phyloP scores from a whole-genome alignment of 2,113 vertebrate genomes.

The Dinomys branickii region DNA sequence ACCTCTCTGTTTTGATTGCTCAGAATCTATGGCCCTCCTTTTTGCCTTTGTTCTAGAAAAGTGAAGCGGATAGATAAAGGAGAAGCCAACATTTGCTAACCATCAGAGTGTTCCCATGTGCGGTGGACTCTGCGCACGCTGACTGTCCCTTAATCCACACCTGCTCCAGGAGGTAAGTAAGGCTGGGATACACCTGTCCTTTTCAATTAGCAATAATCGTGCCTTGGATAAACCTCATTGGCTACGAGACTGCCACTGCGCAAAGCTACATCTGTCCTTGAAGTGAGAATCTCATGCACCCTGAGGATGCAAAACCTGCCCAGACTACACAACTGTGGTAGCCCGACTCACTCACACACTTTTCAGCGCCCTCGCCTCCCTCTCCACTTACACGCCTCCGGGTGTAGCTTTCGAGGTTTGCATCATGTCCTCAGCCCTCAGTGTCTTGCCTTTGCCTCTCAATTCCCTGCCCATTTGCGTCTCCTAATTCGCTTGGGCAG shows the following conservation, averaged over 20 bases:
- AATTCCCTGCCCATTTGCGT: neutral
- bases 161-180: neutral
- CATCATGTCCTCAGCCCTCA: neutral
- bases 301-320: neutral
- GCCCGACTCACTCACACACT: neutral
- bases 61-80: neutral
- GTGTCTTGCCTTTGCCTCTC: neutral
- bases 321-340: neutral
- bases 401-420: neutral
- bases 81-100: neutral
- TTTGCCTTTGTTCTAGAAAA: constrained; percentile 49
- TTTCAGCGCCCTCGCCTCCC: neutral
- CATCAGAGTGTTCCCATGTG: neutral
- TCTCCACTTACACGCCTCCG: neutral
- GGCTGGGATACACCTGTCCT: neutral
- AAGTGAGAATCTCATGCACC: neutral
- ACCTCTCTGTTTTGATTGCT: neutral
- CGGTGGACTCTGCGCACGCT: neutral
- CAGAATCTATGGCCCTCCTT: neutral
- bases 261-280: neutral
- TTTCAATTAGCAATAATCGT: no score
- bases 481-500: no score
- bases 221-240: no score
- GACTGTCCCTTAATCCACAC: neutral
- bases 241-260: no score